Evolutionary conservation across 37 sponge, comb jelly and placozoan genomes (phyloP), one percentile per base, ranked within the genome.

Genomic region (Beroe ovata): DNA sequence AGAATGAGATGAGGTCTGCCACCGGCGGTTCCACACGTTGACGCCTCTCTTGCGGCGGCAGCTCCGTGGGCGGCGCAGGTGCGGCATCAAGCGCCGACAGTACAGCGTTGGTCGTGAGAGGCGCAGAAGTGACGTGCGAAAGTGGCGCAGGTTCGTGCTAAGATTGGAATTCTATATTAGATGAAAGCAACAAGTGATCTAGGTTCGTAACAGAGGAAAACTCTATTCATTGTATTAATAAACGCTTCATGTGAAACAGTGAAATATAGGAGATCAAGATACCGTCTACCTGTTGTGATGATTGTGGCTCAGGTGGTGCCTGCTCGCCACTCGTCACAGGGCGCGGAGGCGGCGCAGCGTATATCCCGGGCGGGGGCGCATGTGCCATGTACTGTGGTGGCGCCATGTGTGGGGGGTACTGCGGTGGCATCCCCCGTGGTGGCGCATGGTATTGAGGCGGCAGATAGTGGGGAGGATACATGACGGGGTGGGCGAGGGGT

Each of bases 1-100:
- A 77, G 47, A 77, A 77, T 0, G 84, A 77, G 16, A 77, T 77
- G 22, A 77, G 38, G 47, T 77, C 84, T 26, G 84, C 84, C 6
- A 77, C 84, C 20, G 84, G 54, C 19, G 84, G 84, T 1, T 77
- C 84, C 8, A 21, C 47, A 23, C 84, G 32, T 11, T 47, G 54
- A 2, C 69, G 41, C 21, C 33, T 30, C 84, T 33, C 84, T 18
- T 11, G 42, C 4, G 84, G 84, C 26, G 41, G 84, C 28, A 28
- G 29, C 47, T 77, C 84, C 1, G 84, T 77, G n/a, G 84, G 84
- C 19, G 38, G 38, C 20, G 84, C 84, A 26, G 84, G 84, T 0
- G 84, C 84, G 42, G 35, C 33, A 18, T 77, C 28, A 1, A 77
- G 42, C 23, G 84, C 84, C 35, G 38, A 21, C 84, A 77, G 18